phyloP scores from a whole-genome alignment of 2,797 vertebrate genomes.

The Ara ararauna region DNA sequence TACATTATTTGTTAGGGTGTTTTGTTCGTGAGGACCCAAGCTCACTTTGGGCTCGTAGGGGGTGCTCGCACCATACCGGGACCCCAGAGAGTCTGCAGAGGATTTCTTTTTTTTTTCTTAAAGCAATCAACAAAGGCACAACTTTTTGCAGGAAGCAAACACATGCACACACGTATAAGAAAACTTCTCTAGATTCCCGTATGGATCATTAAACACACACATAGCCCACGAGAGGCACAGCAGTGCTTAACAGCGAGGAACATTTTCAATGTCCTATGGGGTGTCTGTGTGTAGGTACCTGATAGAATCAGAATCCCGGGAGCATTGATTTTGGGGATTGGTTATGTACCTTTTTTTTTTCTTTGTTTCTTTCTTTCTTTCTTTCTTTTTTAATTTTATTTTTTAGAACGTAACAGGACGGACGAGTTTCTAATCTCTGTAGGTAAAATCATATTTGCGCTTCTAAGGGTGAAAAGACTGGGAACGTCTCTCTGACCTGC shows the following conservation, averaged over 20 bases:
- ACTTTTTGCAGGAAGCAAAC: background rate
- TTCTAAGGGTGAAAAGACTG: slow-evolving; percentile 23
- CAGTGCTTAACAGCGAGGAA: background rate
- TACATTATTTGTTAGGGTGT: background rate
- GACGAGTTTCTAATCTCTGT: background rate
- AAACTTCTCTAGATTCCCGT: background rate
- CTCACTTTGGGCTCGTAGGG: background rate
- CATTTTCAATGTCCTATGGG: background rate
- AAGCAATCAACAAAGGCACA: background rate
- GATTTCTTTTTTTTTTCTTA: background rate
- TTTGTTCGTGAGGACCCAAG: background rate
- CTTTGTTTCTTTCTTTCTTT: no score
- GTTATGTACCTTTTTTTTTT: accelerated
- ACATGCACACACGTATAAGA: background rate
- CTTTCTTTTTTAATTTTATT: background rate
- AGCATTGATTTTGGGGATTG: background rate
- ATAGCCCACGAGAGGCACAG: background rate
- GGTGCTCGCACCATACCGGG: accelerated
- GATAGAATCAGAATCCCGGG: background rate
- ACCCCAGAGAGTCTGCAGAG: background rate
- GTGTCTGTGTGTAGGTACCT: background rate
- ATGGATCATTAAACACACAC: background rate
- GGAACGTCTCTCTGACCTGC: slow-evolving; percentile 35
- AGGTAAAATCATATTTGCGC: background rate
- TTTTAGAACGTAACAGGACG: background rate